Evolutionary conservation across 2,113 vertebrate genomes (phyloP), one percentile per base, ranked within the genome.

Genomic region (Tupaia tana): DNA sequence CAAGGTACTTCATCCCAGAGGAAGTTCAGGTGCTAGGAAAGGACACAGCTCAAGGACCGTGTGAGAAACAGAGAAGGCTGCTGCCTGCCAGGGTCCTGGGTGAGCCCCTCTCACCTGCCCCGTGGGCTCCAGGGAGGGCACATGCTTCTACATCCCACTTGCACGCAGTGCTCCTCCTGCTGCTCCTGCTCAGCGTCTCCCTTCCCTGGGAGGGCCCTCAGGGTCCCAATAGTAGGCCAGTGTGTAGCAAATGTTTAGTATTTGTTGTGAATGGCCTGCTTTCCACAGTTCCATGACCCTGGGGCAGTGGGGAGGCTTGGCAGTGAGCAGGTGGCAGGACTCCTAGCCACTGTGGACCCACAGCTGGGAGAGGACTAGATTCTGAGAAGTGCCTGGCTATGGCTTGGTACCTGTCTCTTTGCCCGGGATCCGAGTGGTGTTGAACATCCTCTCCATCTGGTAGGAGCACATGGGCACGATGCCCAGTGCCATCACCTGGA

Each of bases 391-490:
- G 5, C 20, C 64, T 0, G 16, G 31, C 43, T 1, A 9, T 10
- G 0, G 27, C 18, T 5, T 19, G 29, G 1, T 98, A 99, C 99
- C 99, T 84, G 99, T 98, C 90, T 99, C 99, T 86, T 98, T 98
- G 80, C 99, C 99, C 1, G 99, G 99, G 87, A 99, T 98, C 73
- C 99, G 99, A 0, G 99, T 99, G 61, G 99, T 99, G 98, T 99
- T 99, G 97, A 99, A 99, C 98, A 99, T 99, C 95, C 99, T 98
- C 95, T 99, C 99, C 98, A 99, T 99, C 98, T 99, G 99, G 95
- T 98, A 98, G 95, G 99, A 99, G 94, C 99, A 99, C 99, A 99
- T 99, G 18, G 99, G 99, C 29, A 99, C 99, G 0, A 99, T 98
- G 31, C 99, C 99, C 59, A 99, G 97, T 0, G 99, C 99, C 98